These are phyloP conservation scores for Microcebus lehilahytsara DNA, from an alignment of 2,113 vertebrate species.

Conservation along the genomic window DNA sequence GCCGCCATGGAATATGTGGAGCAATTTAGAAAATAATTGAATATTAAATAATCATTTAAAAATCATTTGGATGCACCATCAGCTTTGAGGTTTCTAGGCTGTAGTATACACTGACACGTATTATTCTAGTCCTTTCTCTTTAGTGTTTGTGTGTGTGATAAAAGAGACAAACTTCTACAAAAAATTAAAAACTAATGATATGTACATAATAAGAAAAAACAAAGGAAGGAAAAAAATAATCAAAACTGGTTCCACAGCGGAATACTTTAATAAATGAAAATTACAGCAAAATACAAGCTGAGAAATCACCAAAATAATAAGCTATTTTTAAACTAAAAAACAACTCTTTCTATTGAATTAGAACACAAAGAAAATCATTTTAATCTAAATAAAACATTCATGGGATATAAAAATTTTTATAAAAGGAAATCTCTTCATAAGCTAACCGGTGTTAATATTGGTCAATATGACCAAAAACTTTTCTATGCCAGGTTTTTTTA, in stretches of 20 bases:
- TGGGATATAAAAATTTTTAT: background rate
- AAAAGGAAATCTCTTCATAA: background rate
- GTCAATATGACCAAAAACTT: background rate
- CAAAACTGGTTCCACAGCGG: background rate
- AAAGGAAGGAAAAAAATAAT: background rate
- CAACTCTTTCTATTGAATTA: background rate
- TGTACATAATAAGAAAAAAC: background rate
- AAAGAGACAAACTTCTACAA: background rate
- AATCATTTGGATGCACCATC: background rate
- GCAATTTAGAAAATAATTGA: background rate
- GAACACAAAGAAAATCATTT: background rate
- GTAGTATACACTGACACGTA: background rate
- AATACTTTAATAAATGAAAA: background rate
- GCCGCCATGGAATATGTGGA: background rate
- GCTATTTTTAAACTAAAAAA: background rate
- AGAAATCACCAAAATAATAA: background rate
- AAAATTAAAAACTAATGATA: background rate
- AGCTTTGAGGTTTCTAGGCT: background rate
- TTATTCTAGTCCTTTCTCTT: background rate
- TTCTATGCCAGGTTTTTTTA: background rate
- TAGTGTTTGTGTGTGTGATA: background rate
- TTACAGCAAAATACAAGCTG: background rate
- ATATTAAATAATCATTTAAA: constrained; percentile 6
- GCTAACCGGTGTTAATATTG: background rate
- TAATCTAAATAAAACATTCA: background rate